phyloP scores from a whole-genome alignment of 2,113 vertebrate genomes.

The Bettongia penicillata region DNA sequence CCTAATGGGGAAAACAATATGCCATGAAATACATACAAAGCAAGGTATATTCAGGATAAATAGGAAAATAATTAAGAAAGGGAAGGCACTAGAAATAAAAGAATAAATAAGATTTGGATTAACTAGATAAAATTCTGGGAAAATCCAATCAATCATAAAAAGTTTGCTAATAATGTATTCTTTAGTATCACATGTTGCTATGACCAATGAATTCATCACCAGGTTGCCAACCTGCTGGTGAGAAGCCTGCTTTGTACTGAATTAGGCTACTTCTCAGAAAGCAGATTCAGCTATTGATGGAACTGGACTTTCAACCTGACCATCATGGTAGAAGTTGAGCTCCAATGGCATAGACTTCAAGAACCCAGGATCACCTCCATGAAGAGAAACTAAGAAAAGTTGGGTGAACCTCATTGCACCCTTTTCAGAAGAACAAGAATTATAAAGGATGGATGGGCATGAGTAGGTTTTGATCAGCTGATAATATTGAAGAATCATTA shows the following conservation, averaged over 20 bases:
- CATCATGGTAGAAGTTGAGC: neutral
- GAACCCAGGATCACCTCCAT: neutral
- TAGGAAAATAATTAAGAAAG: neutral
- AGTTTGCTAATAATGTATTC: neutral
- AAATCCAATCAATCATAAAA: conserved; percentile 39
- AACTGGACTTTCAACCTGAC: neutral
- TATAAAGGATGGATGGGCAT: neutral
- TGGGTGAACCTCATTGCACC: neutral
- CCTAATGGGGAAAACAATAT: neutral
- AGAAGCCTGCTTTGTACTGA: neutral
- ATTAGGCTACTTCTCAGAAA: neutral
- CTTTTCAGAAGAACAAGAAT: neutral
- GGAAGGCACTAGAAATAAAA: neutral
- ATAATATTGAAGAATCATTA: neutral
- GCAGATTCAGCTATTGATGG: neutral
- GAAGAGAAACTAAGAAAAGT: neutral
- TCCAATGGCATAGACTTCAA: neutral
- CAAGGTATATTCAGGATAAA: neutral
- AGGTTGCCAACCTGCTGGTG: neutral
- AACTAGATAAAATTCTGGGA: conserved; percentile 41
- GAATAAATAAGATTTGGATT: conserved; percentile 38
- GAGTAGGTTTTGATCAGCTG: neutral
- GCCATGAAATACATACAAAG: neutral
- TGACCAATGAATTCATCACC: neutral
- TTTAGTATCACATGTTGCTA: neutral